Evolutionary conservation across 2,113 vertebrate genomes (phyloP).

Genomic region (Chrysemys picta): DNA sequence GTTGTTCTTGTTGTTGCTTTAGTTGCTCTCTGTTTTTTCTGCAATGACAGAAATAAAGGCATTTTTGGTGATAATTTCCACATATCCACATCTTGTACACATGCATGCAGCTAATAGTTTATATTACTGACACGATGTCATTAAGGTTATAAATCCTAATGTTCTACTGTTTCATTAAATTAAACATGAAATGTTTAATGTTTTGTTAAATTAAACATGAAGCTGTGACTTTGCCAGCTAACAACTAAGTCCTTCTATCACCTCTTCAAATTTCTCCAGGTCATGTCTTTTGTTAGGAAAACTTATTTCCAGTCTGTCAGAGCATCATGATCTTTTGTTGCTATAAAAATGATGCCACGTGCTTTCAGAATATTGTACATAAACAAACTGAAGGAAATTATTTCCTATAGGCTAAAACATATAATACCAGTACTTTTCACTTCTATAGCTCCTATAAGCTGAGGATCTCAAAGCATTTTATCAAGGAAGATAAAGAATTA

Average conservation of each 20-base stretch:
- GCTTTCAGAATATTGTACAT: neutral
- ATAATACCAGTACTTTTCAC: neutral
- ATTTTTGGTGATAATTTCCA: slow-evolving; percentile 35
- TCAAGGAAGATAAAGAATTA: neutral
- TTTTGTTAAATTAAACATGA: slow-evolving; percentile 83
- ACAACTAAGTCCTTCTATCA: slow-evolving; percentile 72
- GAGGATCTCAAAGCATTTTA: slow-evolving; percentile 24
- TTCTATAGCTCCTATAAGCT: neutral
- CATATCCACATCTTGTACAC: slow-evolving; percentile 38
- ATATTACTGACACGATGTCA: slow-evolving; percentile 64
- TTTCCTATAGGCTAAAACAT: slow-evolving; percentile 5
- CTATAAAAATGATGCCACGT: accelerated
- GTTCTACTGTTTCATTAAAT: slow-evolving; percentile 79
- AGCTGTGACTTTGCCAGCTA: slow-evolving; percentile 72
- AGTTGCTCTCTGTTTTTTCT: slow-evolving; percentile 61
- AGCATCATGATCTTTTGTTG: neutral
- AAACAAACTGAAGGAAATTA: slow-evolving; percentile 9
- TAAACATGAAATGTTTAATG: slow-evolving; percentile 83
- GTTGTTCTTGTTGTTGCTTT: slow-evolving; percentile 72
- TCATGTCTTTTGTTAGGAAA: slow-evolving; percentile 50
- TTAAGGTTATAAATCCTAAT: slow-evolving; percentile 76
- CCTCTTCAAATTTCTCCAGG: slow-evolving; percentile 67
- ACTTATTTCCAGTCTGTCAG: slow-evolving; percentile 9
- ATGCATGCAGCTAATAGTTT: slow-evolving; percentile 21
- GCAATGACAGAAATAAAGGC: slow-evolving; percentile 24